Base-by-base conservation (phyloP, 2,888 invertebrate species). In the Uropetala carovei region DNA sequence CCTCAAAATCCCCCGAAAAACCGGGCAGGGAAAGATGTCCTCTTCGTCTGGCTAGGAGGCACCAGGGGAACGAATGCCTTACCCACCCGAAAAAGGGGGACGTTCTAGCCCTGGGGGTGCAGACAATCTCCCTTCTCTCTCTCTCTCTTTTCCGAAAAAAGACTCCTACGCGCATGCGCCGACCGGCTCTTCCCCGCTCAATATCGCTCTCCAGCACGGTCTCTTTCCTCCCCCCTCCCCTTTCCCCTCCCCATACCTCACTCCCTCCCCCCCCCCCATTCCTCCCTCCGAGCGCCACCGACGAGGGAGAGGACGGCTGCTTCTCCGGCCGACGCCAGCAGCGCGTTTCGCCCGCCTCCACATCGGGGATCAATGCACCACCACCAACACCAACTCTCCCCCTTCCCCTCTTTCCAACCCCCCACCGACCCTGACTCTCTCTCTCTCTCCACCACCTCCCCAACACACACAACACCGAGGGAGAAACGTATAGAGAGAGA, bases 331-430 rank as follows among this genome's bases (percentile, higher is more conserved):
- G 85, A 22, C 86, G 86, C 59, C 86, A 60, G 60, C 59, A 86
- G 86, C 86, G 86, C 60, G 86, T 85, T 89, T 56, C 43, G 89
- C 64, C 89, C 89, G 64, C 89, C 64, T 89, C 89, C 89, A 89
- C 89, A 43, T 64, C 89, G 89, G 64, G 89, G 89, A 89, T 89
- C 89, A 89, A 89, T 89, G 89, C 89, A 89, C 89, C 89, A 89
- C 30, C 89, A 14, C 57, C 84, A 60, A 16, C 83, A 83, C 43
- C 83, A 43, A 43, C 83, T 11, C 43, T 16, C 43, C n/a, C 30
- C 60, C 56, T 7, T n/a, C 43, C 43, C 64, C 43, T 30, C 86
- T 14, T 57, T 16, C 16, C 57, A 22, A 7, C 27, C 75, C 83
- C 11, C 16, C 83, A n/a, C 59, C 58, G 27, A 58, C 86, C 58